These are phyloP conservation scores for Nothobranchius kuhntae DNA, from an alignment of 2,113 vertebrate species.

Conservation along the genomic window DNA sequence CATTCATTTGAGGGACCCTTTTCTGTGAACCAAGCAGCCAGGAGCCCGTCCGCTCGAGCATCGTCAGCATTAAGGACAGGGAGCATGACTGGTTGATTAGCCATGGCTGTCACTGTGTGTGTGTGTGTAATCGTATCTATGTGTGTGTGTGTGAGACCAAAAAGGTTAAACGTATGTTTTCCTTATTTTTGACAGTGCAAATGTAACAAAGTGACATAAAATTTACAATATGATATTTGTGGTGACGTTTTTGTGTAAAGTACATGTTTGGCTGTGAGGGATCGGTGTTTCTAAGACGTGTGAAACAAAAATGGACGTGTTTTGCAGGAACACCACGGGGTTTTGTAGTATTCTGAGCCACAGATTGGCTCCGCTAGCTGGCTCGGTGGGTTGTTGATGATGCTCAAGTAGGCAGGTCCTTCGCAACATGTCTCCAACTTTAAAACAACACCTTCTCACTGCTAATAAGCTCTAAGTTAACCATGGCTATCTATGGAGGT, in stretches of 20 bases:
- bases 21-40: conserved; percentile 78
- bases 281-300: conserved; percentile 10
- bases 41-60: conserved; percentile 78
- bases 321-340: conserved; percentile 9
- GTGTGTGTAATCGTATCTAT: conserved; percentile 6
- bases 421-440: conserved; percentile 69
- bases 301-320: not conserved
- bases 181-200: conserved; percentile 60
- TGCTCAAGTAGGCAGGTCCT: conserved; percentile 77
- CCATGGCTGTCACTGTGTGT: conserved; percentile 54
- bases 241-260: conserved; percentile 19
- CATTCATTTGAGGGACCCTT: conserved; percentile 85
- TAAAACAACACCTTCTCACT: conserved; percentile 78
- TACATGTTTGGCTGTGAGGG: conserved; percentile 38
- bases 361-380: conserved; percentile 30
- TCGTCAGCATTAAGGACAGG: conserved; percentile 74
- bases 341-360: not conserved
- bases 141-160: conserved; percentile 49
- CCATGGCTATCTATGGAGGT: conserved; percentile 66
- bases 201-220: conserved; percentile 53
- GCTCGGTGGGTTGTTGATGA: conserved; percentile 70
- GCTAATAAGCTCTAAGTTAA: conserved; percentile 83
- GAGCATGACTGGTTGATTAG: conserved; percentile 65
- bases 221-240: conserved; percentile 46
- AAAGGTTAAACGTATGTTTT: conserved; percentile 58